Evolutionary conservation across 2,888 invertebrate species (phyloP).

Genomic region (Macrosiphum euphorbiae): DNA sequence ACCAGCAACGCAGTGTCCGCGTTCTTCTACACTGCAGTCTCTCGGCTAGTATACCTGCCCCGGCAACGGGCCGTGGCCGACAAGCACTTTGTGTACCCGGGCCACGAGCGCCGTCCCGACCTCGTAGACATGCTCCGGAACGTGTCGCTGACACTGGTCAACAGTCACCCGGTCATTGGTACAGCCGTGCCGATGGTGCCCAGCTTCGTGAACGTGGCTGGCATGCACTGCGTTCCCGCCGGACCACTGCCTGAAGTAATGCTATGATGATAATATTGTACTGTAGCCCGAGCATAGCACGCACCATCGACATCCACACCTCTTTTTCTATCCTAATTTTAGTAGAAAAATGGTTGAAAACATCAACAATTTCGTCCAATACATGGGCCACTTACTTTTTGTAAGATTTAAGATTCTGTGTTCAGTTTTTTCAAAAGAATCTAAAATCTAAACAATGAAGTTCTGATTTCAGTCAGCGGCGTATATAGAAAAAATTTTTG

Average conservation of each 20-base stretch:
- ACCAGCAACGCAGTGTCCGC: slow-evolving; percentile 13
- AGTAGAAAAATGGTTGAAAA: neutral
- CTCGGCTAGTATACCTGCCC: slow-evolving; percentile 30
- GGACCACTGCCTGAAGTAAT: slow-evolving; percentile 51
- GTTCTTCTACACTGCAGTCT: neutral
- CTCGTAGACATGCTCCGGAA: slow-evolving; percentile 49
- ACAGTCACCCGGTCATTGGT: slow-evolving; percentile 53
- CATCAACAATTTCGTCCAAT: neutral
- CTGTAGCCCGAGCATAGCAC: neutral
- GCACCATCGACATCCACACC: neutral
- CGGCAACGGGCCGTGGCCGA: neutral
- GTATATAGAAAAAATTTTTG: too few relatives aligned
- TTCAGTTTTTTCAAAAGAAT: neutral
- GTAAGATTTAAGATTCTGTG: too few relatives aligned
- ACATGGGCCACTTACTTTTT: neutral
- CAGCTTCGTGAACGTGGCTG: slow-evolving; percentile 57
- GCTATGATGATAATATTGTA: neutral
- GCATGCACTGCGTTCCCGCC: slow-evolving; percentile 57
- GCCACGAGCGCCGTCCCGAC: slow-evolving; percentile 41
- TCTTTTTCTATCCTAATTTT: neutral
- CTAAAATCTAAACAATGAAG: neutral
- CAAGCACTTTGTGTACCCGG: slow-evolving; percentile 53
- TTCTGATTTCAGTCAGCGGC: neutral
- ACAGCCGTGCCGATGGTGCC: slow-evolving; percentile 38
- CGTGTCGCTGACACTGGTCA: slow-evolving; percentile 53